Conservation (phyloP, 2,113 vertebrate species). For the Geothlypis trichas region DNA sequence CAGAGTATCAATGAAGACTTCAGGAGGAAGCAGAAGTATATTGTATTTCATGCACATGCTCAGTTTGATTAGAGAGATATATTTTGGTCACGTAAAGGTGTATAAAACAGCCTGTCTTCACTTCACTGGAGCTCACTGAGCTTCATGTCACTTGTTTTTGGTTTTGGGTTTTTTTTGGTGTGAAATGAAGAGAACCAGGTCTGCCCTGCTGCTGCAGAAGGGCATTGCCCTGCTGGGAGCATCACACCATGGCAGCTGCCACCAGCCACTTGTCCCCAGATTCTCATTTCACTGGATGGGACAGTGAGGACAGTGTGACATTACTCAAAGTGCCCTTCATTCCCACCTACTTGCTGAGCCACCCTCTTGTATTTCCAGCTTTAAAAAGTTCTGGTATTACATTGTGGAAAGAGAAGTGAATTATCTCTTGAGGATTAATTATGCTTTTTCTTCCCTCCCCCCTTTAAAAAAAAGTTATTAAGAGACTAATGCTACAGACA, state of each 20-base stretch:
- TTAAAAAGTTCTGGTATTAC: not conserved
- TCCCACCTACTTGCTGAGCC: not conserved
- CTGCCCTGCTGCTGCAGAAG: not conserved
- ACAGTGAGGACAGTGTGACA: not conserved
- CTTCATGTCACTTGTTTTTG: not conserved
- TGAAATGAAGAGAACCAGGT: not conserved
- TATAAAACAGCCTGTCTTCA: not conserved
- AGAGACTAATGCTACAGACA: not conserved
- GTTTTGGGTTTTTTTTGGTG: not conserved
- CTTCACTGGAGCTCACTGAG: not conserved
- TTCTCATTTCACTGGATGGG: not conserved
- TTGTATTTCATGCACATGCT: not conserved
- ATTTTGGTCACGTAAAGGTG: not conserved
- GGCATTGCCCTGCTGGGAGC: not conserved
- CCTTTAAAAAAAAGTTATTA: not conserved
- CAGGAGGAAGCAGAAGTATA: not conserved
- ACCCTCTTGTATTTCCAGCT: not conserved
- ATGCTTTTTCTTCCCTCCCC: not conserved
- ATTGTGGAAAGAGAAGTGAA: not conserved
- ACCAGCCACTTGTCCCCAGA: not conserved
- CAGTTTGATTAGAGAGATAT: not conserved
- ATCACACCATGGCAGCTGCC: not conserved
- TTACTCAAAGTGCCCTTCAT: not conserved
- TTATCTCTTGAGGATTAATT: constrained; percentile 20
- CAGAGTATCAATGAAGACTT: not conserved